Conservation (phyloP, 2,888 invertebrate genomes). For the Melitaea athalia region DNA sequence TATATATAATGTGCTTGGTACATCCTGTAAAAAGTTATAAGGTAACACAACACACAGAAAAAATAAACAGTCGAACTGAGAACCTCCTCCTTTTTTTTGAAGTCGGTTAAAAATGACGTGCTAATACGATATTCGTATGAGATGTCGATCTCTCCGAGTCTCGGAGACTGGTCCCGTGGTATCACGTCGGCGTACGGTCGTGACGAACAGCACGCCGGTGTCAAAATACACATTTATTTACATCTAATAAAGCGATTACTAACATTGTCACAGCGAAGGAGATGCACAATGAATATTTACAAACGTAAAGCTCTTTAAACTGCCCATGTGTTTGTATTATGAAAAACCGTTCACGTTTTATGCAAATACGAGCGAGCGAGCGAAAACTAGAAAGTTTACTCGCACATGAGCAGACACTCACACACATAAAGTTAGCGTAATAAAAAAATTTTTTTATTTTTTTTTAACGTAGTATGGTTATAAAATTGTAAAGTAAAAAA, state of each 20-base stretch:
- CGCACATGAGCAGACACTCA: slow-evolving; percentile 58
- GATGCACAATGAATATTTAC: slow-evolving; percentile 73
- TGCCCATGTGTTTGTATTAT: slow-evolving; percentile 77
- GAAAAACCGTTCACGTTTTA: slow-evolving; percentile 81
- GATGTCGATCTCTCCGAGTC: neutral
- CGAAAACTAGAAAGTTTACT: slow-evolving; percentile 81
- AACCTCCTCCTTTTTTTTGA: no score
- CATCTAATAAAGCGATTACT: slow-evolving; percentile 68
- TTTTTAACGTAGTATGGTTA: slow-evolving; percentile 1
- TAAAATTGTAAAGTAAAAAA: slow-evolving; percentile 11
- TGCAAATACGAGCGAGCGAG: slow-evolving; percentile 76
- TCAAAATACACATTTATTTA: slow-evolving; percentile 60
- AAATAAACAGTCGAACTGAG: no score
- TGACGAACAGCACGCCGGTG: slow-evolving; percentile 45
- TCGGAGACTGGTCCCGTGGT: neutral
- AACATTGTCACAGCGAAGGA: slow-evolving; percentile 60
- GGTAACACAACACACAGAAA: no score
- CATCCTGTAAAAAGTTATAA: no score
- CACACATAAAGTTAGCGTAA: slow-evolving; percentile 44
- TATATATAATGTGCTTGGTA: no score
- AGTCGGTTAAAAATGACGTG: no score
- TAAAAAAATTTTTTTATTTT: slow-evolving; percentile 18
- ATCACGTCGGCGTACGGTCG: slow-evolving; percentile 34
- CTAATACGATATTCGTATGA: neutral
- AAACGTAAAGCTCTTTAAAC: slow-evolving; percentile 63